Percentiles rank a stretch among this genome's conserved stretches.
These are phyloP conservation scores for Oscheius sp. DNA, from an alignment of 2,888 invertebrate species.

Conservation along the genomic window DNA sequence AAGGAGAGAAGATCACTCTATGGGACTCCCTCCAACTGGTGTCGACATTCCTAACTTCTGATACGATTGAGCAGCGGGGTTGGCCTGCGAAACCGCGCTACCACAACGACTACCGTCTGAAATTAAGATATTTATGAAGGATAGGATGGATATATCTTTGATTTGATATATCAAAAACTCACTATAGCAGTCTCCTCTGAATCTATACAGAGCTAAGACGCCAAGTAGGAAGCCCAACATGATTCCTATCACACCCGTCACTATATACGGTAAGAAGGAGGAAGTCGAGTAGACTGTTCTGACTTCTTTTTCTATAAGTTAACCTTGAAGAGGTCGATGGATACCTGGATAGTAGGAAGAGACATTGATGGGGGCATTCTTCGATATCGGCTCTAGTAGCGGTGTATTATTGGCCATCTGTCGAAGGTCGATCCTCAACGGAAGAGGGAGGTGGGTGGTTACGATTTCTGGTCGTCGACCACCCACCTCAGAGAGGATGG, in stretches of 20 bases:
- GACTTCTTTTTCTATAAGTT: not conserved
- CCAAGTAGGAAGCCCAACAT: not conserved
- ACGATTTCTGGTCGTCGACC: not conserved
- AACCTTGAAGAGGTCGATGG: no score
- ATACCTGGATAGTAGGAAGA: no score
- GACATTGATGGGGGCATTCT: not conserved
- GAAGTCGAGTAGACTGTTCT: no score
- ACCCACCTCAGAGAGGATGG: conserved; percentile 9
- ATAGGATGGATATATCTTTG: no score
- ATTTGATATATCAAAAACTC: no score
- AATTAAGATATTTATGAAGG: not conserved
- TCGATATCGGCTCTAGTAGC: not conserved
- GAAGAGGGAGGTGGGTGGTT: conserved; percentile 2
- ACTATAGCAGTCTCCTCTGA: not conserved
- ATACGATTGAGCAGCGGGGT: conserved; percentile 14
- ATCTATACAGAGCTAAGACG: not conserved
- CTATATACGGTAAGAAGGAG: not conserved
- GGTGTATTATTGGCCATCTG: not conserved
- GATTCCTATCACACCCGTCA: not conserved
- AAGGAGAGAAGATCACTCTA: not conserved
- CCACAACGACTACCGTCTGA: conserved; percentile 4
- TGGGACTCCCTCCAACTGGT: not conserved
- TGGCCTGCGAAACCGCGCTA: conserved; percentile 13
- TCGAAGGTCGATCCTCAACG: not conserved
- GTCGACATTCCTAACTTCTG: conserved; percentile 3